Conservation (phyloP, 37 sponge, comb jelly and placozoan species). For the Agelas oroides region DNA sequence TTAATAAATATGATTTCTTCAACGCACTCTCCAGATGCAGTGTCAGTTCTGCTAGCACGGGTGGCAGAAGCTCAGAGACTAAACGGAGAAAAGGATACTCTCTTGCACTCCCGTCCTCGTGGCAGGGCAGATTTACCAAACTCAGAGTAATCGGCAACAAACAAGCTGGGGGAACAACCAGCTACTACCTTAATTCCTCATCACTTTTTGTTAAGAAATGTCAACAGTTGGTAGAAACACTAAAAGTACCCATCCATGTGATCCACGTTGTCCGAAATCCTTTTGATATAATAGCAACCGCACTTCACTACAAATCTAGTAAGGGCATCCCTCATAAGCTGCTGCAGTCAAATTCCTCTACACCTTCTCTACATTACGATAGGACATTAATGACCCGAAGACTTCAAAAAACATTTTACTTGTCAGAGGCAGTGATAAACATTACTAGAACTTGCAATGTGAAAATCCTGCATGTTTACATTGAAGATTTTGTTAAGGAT, state of each 20-base stretch:
- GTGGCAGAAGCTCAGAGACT: conserved; percentile 4
- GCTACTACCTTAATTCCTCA: background rate
- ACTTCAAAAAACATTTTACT: background rate
- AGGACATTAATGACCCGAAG: too few relatives aligned
- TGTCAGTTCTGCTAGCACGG: background rate
- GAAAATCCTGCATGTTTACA: conserved; percentile 4
- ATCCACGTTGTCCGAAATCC: conserved; percentile 49
- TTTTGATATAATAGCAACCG: conserved; percentile 44
- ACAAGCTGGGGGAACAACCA: conserved; percentile 26
- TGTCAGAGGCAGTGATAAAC: conserved; percentile 3
- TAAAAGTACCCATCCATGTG: conserved; percentile 12
- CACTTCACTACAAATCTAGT: conserved; percentile 7
- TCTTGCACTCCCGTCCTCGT: background rate
- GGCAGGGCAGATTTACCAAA: conserved; percentile 52
- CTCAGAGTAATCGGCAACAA: conserved; percentile 61
- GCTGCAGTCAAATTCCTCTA: background rate
- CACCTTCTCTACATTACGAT: too few relatives aligned
- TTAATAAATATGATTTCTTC: background rate
- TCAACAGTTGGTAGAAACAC: background rate
- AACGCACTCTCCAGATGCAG: conserved; percentile 30
- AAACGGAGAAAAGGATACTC: conserved; percentile 40
- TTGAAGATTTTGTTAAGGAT: conserved; percentile 10
- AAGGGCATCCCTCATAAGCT: background rate
- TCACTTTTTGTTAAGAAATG: background rate
- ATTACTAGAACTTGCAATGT: background rate